Conservation (phyloP, 1,140 invertebrate species). For the Pogonus chalceus region DNA sequence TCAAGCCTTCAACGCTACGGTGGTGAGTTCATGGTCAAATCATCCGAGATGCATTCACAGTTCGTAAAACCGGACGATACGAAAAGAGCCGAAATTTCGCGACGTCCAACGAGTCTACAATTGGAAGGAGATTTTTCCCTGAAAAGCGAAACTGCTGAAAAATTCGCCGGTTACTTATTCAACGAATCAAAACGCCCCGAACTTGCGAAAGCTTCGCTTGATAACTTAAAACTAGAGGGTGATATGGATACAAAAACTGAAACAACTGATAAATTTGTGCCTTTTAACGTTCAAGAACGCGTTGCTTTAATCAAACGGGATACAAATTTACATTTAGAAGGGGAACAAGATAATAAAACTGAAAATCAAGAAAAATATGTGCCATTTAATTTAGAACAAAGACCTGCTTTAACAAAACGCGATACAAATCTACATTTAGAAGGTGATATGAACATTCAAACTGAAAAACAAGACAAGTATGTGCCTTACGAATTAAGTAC, state of each 20-base stretch:
- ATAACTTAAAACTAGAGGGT: slow-evolving; percentile 41
- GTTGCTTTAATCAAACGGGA: slow-evolving; percentile 26
- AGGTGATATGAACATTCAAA: slow-evolving; percentile 37
- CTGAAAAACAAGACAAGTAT: slow-evolving; percentile 42
- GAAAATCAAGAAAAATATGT: slow-evolving; percentile 44
- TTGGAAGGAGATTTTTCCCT: slow-evolving; percentile 41
- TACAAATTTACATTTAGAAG: slow-evolving; percentile 40
- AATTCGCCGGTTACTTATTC: slow-evolving; percentile 41
- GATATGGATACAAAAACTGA: slow-evolving; percentile 38
- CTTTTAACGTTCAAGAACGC: slow-evolving; percentile 26
- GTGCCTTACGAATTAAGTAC: slow-evolving; percentile 31
- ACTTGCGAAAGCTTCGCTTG: slow-evolving; percentile 32
- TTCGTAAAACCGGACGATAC: slow-evolving; percentile 38
- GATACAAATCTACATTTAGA: slow-evolving; percentile 27
- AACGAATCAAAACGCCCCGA: slow-evolving; percentile 23
- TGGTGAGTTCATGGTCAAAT: background rate
- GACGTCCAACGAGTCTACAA: slow-evolving; percentile 37
- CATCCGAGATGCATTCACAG: slow-evolving; percentile 20
- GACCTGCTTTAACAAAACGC: slow-evolving; percentile 17
- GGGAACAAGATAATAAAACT: slow-evolving; percentile 38
- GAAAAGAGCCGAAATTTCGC: slow-evolving; percentile 34
- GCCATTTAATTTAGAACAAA: slow-evolving; percentile 28
- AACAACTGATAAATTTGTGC: slow-evolving; percentile 37
- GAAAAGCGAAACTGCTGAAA: slow-evolving; percentile 40
- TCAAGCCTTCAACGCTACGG: background rate